phyloP scores from a whole-genome alignment of 1,140 invertebrate genomes.

The Bombus fervidus region DNA sequence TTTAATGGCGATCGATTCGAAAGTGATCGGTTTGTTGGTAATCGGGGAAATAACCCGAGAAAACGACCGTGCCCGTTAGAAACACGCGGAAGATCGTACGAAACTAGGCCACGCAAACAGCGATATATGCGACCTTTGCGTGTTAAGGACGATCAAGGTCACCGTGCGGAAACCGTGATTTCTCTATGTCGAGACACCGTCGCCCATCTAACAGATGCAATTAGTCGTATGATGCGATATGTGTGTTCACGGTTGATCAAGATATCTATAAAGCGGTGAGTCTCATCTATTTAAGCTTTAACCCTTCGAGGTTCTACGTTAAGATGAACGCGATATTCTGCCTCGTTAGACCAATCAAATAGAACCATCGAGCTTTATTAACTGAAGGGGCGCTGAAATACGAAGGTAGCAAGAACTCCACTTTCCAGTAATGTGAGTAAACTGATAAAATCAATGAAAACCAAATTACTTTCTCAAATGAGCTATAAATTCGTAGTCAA shows the following conservation, averaged over 20 bases:
- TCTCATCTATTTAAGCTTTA: neutral
- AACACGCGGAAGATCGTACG: constrained; percentile 12
- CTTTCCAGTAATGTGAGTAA: too few species aligned
- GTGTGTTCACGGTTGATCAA: neutral
- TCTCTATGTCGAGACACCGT: neutral
- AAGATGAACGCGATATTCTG: neutral
- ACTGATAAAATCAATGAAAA: too few species aligned
- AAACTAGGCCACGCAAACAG: constrained; percentile 44
- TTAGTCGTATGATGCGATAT: neutral
- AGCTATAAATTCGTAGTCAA: too few species aligned
- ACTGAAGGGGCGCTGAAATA: neutral
- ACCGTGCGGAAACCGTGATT: neutral
- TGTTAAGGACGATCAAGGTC: constrained; percentile 37
- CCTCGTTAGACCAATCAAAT: neutral
- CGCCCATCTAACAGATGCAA: neutral
- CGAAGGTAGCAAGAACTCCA: too few species aligned
- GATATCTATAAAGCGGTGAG: neutral
- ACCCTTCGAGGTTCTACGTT: neutral
- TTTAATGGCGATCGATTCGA: neutral
- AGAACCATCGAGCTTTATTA: neutral
- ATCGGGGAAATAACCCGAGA: neutral
- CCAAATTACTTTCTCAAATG: too few species aligned
- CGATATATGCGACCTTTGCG: neutral
- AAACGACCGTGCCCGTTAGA: neutral
- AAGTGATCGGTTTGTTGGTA: neutral